Percentiles rank a stretch among this genome's conserved stretches.
These are phyloP conservation scores for Prunella strophiata DNA, from an alignment of 2,797 vertebrate genomes.

Conservation along the genomic window DNA sequence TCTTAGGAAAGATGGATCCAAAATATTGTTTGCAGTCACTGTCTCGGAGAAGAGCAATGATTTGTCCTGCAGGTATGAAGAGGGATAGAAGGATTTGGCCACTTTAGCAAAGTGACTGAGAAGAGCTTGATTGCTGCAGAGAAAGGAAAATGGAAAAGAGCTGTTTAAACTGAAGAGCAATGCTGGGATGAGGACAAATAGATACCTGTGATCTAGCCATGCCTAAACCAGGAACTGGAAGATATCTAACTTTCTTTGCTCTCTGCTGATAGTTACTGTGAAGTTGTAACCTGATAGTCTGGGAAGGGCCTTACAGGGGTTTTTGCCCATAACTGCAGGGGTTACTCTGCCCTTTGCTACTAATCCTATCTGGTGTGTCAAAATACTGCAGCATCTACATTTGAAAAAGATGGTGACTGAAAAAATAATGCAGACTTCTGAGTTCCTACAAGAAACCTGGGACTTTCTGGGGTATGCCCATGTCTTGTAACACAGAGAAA, in stretches of 20 bases:
- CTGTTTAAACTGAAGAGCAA: neutral
- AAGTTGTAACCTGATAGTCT: neutral
- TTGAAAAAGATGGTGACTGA: neutral
- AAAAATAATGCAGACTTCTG: neutral
- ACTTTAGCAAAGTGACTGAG: neutral
- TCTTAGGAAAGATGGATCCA: neutral
- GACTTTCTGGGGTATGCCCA: accelerated
- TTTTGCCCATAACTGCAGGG: neutral
- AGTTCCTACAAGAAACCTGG: neutral
- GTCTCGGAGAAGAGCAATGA: neutral
- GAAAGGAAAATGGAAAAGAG: neutral
- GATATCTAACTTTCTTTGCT: neutral
- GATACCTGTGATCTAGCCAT: neutral
- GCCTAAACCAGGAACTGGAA: neutral
- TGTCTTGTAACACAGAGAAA: neutral
- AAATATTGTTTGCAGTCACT: neutral
- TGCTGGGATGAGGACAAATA: neutral
- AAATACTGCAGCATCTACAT: neutral
- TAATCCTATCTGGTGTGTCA: neutral
- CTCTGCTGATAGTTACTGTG: neutral
- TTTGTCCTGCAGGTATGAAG: neutral
- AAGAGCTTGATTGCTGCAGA: neutral
- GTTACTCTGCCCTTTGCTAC: neutral
- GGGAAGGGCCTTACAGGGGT: neutral
- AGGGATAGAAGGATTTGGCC: neutral